Percentiles rank a stretch among this genome's conserved stretches.
Evolutionary conservation across 2,888 invertebrate genomes (phyloP).

Genomic region (Galerucella nymphaeae): DNA sequence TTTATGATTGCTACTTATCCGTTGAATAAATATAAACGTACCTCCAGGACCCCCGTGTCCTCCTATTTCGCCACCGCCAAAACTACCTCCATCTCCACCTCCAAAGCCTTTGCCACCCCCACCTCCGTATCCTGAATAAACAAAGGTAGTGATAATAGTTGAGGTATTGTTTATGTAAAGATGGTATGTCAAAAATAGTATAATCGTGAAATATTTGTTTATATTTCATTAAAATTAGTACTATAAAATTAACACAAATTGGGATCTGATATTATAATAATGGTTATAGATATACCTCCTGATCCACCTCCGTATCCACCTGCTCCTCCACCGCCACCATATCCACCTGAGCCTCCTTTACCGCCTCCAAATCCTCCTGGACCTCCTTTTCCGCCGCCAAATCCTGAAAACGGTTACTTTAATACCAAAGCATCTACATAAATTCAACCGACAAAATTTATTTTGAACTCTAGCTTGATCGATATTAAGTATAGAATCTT

Average conservation of each 20-base stretch:
- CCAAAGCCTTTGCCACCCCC: conserved; percentile 32
- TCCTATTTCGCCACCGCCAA: conserved; percentile 30
- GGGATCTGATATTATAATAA: too few relatives aligned
- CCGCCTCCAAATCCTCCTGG: conserved; percentile 27
- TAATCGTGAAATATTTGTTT: too few relatives aligned
- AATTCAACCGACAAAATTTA: background rate
- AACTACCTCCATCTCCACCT: conserved; percentile 30
- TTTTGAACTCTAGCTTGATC: background rate
- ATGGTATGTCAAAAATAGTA: too few relatives aligned
- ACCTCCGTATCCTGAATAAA: conserved; percentile 10
- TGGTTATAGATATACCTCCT: conserved; percentile 6
- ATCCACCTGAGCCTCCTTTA: background rate
- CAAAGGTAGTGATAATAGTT: background rate
- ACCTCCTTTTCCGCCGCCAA: conserved; percentile 1
- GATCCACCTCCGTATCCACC: conserved; percentile 20
- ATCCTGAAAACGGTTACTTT: background rate
- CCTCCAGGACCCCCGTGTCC: conserved; percentile 37
- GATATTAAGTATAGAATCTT: too few relatives aligned
- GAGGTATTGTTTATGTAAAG: too few relatives aligned
- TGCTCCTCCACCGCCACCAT: conserved; percentile 13
- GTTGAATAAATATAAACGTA: background rate
- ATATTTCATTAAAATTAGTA: too few relatives aligned
- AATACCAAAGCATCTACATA: background rate
- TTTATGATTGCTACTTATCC: too few relatives aligned
- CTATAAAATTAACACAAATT: too few relatives aligned